A percentile compares a stretch with the other conserved stretches of the same genome.
phyloP scores from a whole-genome alignment of 2,888 invertebrate genomes.

The Watsonalla binaria region DNA sequence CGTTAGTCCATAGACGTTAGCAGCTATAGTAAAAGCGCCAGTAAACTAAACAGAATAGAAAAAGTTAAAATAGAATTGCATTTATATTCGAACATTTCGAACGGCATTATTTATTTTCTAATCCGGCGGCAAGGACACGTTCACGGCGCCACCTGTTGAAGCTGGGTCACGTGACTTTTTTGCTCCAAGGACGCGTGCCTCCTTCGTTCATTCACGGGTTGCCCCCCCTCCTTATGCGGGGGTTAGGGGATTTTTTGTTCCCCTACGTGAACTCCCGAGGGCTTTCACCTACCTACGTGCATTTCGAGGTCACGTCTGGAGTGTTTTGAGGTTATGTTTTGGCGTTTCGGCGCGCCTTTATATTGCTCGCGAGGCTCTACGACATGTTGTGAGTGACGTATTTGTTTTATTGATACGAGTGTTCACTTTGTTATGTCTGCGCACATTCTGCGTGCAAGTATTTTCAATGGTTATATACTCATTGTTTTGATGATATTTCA shows the following conservation, averaged over 20 bases:
- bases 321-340: constrained; percentile 69
- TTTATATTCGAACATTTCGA: constrained; percentile 23
- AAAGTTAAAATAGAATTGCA: constrained; percentile 18
- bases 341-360: constrained; percentile 49
- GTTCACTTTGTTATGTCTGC: background rate
- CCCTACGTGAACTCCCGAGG: constrained; percentile 74
- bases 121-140: constrained; percentile 68
- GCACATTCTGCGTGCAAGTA: too few species aligned
- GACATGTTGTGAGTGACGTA: background rate
- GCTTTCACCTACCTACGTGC: constrained; percentile 78
- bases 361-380: constrained; percentile 41
- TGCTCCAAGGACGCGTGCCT: constrained; percentile 76
- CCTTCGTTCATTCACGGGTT: constrained; percentile 77
- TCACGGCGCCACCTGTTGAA: constrained; percentile 75
- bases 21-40: too few species aligned
- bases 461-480: too few species aligned
- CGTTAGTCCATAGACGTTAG: too few species aligned
- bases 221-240: constrained; percentile 67
- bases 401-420: background rate
- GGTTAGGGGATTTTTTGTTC: constrained; percentile 73
- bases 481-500: too few species aligned
- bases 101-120: constrained; percentile 52
- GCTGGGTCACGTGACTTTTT: constrained; percentile 76
- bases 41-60: constrained; percentile 1
- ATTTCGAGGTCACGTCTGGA: constrained; percentile 76